Conservation (phyloP, 1,140 invertebrate species). For the Drosophila sp. region DNA sequence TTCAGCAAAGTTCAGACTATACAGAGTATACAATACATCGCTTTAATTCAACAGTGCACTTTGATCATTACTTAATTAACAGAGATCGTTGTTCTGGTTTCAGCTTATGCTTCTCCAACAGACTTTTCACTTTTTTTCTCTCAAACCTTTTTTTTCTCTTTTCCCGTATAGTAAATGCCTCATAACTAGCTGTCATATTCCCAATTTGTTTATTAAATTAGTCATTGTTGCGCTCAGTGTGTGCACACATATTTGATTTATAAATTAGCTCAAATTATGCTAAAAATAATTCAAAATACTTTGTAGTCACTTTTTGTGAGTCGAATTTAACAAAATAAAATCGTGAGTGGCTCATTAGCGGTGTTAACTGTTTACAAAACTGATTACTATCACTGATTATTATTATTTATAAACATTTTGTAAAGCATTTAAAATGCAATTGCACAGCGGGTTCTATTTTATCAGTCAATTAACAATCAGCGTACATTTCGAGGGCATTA, state of each 20-base stretch:
- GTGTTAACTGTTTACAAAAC: conserved; percentile 33
- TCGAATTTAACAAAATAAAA: conserved; percentile 3
- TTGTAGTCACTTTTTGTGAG: conserved; percentile 20
- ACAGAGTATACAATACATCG: conserved; percentile 2
- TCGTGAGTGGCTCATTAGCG: conserved; percentile 70
- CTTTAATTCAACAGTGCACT: conserved; percentile 4
- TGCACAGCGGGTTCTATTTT: conserved; percentile 24
- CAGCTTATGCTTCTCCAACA: conserved; percentile 7
- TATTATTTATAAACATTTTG: conserved; percentile 28
- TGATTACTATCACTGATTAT: conserved; percentile 36
- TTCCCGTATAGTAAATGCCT: too few species aligned
- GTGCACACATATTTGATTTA: conserved; percentile 59
- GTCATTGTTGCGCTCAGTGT: conserved; percentile 21
- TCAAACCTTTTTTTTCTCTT: background rate
- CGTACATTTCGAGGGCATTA: conserved; percentile 22
- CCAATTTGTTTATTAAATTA: conserved; percentile 61
- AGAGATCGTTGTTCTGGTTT: background rate
- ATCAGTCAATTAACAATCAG: conserved; percentile 58
- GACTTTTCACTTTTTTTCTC: background rate
- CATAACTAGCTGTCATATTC: conserved; percentile 60
- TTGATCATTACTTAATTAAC: background rate
- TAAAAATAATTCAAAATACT: conserved; percentile 58
- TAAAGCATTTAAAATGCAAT: conserved; percentile 52
- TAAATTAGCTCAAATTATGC: conserved; percentile 73
- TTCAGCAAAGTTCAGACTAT: background rate